These are phyloP conservation scores for Gadus chalcogrammus DNA, from an alignment of 2,113 vertebrate genomes.

Conservation along the genomic window DNA sequence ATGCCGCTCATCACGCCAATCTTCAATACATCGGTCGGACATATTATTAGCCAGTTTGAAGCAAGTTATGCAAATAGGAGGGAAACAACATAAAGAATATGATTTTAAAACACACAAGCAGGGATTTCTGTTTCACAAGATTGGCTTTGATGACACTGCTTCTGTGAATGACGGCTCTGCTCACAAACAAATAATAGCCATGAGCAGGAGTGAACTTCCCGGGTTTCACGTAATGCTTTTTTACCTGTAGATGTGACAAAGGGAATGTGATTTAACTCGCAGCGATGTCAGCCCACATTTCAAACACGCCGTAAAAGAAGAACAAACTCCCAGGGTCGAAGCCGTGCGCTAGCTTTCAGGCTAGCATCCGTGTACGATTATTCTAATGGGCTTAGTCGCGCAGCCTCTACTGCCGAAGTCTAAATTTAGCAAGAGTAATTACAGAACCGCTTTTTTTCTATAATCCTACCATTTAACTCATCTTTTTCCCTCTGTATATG, in stretches of 20 bases:
- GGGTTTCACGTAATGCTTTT: slow-evolving; percentile 33
- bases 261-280: slow-evolving; percentile 26
- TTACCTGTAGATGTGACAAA: slow-evolving; percentile 18
- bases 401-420: slow-evolving; percentile 4
- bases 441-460: slow-evolving; percentile 4
- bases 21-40: too few relatives aligned
- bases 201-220: slow-evolving; percentile 29
- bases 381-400: slow-evolving; percentile 10
- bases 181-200: slow-evolving; percentile 19
- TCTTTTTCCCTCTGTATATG: not conserved
- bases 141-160: slow-evolving; percentile 13
- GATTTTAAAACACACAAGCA: too few relatives aligned
- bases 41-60: too few relatives aligned
- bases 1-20: too few relatives aligned
- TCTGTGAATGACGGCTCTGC: slow-evolving; percentile 23
- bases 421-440: slow-evolving; percentile 21
- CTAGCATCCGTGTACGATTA: slow-evolving; percentile 3
- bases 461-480: slow-evolving; percentile 27
- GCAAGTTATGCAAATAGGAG: too few relatives aligned
- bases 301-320: slow-evolving; percentile 18
- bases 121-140: too few relatives aligned
- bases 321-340: slow-evolving; percentile 24
- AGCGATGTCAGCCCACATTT: slow-evolving; percentile 26
- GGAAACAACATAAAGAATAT: too few relatives aligned
- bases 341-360: slow-evolving; percentile 6